phyloP scores from a whole-genome alignment of 2,113 vertebrate genomes.

The Riparia riparia region DNA sequence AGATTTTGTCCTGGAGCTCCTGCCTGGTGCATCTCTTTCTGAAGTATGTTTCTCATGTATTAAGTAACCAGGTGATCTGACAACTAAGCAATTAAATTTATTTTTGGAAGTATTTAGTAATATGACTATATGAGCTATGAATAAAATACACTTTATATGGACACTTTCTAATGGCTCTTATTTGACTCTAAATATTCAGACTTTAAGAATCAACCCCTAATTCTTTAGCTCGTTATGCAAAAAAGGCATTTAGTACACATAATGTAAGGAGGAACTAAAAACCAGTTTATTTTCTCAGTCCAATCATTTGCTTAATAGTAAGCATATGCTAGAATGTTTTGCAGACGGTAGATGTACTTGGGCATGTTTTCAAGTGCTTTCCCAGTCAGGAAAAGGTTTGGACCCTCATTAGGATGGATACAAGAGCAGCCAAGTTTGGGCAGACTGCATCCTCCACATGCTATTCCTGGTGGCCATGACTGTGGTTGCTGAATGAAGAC shows the following conservation, averaged over 20 bases:
- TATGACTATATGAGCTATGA: background rate
- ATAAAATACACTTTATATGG: background rate
- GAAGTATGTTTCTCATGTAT: no score
- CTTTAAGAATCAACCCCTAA: background rate
- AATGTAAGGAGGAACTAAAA: background rate
- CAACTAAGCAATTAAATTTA: background rate
- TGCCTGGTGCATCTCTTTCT: background rate
- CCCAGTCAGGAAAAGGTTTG: background rate
- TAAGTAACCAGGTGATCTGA: background rate
- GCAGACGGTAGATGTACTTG: background rate
- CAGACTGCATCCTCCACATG: background rate
- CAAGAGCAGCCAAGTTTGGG: background rate
- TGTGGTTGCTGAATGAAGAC: background rate
- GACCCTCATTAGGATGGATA: background rate
- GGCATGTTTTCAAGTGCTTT: background rate
- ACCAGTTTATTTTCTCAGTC: background rate
- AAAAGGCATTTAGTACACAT: background rate
- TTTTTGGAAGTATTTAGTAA: background rate
- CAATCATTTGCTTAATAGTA: background rate
- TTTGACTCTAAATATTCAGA: background rate
- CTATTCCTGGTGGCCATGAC: background rate
- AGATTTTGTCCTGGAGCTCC: background rate
- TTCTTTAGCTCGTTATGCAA: background rate
- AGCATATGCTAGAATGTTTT: background rate
- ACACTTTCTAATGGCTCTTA: background rate